A percentile compares a stretch with the other conserved stretches of the same genome.
These are phyloP conservation scores for Trisateles emortualis DNA, from an alignment of 2,888 invertebrate genomes.

Conservation along the genomic window DNA sequence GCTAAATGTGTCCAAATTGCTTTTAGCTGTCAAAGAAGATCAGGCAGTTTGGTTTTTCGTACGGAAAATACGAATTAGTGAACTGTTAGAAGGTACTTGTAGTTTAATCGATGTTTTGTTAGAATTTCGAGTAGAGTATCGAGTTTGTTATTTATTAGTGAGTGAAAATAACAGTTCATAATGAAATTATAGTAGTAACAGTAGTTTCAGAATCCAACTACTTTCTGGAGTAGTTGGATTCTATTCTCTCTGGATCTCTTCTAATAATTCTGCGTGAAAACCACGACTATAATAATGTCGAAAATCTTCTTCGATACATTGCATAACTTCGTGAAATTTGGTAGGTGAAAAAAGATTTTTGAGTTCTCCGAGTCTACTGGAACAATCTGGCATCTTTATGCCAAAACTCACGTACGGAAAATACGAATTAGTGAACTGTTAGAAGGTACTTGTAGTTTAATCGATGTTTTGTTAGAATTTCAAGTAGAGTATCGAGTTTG, in stretches of 20 bases:
- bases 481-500: background rate
- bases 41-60: slow-evolving; percentile 29
- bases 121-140: background rate
- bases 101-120: slow-evolving; percentile 36
- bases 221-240: no score
- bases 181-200: no score
- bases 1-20: slow-evolving; percentile 41
- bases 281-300: no score
- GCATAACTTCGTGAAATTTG: no score
- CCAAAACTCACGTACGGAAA: slow-evolving; percentile 35
- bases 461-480: slow-evolving; percentile 27
- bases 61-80: slow-evolving; percentile 37
- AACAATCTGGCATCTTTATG: no score
- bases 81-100: slow-evolving; percentile 15
- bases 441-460: slow-evolving; percentile 24
- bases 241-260: no score
- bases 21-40: slow-evolving; percentile 33
- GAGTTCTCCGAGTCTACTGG: no score
- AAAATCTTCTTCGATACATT: no score
- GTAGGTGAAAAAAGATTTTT: no score
- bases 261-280: no score
- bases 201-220: no score
- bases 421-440: slow-evolving; percentile 31
- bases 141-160: background rate
- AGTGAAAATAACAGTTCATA: no score